Evolutionary conservation across 2,113 vertebrate genomes (phyloP).

Genomic region (Microcebus tavaratra): DNA sequence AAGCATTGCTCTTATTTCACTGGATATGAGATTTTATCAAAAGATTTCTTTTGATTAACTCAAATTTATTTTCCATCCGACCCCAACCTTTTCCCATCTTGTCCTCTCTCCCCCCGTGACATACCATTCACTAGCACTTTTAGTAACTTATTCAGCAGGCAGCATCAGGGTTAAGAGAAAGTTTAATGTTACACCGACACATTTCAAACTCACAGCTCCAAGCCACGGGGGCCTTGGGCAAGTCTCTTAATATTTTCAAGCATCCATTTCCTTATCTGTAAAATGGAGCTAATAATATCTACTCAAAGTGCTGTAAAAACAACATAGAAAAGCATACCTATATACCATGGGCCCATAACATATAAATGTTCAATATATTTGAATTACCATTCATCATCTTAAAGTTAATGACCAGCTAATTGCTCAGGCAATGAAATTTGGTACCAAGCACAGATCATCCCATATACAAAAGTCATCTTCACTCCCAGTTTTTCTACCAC

Average conservation of each 20-base stretch:
- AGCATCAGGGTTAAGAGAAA: background rate
- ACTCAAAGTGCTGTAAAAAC: background rate
- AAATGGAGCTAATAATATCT: conserved; percentile 14
- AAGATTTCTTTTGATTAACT: conserved; percentile 12
- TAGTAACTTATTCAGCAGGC: background rate
- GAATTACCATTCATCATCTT: background rate
- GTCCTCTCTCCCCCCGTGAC: background rate
- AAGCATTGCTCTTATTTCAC: background rate
- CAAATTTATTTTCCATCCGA: background rate
- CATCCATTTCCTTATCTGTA: background rate
- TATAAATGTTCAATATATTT: background rate
- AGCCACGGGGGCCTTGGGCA: background rate
- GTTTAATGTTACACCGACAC: background rate
- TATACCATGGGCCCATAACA: background rate
- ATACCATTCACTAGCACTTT: background rate
- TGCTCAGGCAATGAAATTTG: background rate
- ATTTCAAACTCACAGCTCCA: background rate
- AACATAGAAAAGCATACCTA: background rate
- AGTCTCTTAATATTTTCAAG: background rate
- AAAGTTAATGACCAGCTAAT: conserved; percentile 9
- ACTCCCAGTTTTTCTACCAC: background rate
- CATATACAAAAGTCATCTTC: background rate
- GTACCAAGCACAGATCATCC: background rate
- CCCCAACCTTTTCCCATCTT: background rate
- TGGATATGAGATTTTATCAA: conserved; percentile 7